Base-by-base conservation (phyloP, 2,113 vertebrate species). In the Piaya cayana region DNA sequence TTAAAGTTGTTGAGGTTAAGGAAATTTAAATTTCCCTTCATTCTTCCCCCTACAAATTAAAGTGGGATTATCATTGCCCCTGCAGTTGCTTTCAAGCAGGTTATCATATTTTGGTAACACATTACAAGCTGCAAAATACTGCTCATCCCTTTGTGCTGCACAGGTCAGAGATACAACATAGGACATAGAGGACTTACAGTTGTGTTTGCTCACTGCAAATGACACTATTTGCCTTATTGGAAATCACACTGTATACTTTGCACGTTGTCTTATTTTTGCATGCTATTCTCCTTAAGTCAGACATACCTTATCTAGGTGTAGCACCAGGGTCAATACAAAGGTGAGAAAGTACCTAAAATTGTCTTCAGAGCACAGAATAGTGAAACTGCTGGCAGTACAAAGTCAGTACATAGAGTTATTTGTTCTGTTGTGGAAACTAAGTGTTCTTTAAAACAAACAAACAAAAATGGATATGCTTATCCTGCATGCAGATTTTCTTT, bases 51-150 rank as follows among this genome's bases (percentile, higher is more conserved):
- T 8, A 11, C 3, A 62, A 32, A 63, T n/a, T 6, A 13, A 72
- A 72, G 7, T 30, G 25, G 3, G 2, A 6, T 59, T 70, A 12
- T 21, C 5, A 6, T 63, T 45, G 39, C 7, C 9, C 9, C 26
- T 15, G 15, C 34, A 42, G 37, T 74, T 77, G 9, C 5, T 14
- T 42, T 45, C 15, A 29, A 13, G 55, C 32, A 76, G 55, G 22
- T 63, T 63, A 15, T 65, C 30, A 2, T 42, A 3, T 2, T 36
- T 11, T 36, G 79, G 4, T 62, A 70, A 26, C 19, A 42, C 30
- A 16, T 29, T 21, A 4, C 2, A 9, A 9, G 45, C 3, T 58
- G 22, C 6, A 4, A 5, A 52, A 17, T 7, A 1, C 4, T 39
- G 15, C n/a, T 82, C 25, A 72, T 21, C 58, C 34, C 0, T 2